Percentiles rank a stretch among this genome's conserved stretches.
Conservation (phyloP, 2,113 vertebrate species). For the Phyllostomus discolor region DNA sequence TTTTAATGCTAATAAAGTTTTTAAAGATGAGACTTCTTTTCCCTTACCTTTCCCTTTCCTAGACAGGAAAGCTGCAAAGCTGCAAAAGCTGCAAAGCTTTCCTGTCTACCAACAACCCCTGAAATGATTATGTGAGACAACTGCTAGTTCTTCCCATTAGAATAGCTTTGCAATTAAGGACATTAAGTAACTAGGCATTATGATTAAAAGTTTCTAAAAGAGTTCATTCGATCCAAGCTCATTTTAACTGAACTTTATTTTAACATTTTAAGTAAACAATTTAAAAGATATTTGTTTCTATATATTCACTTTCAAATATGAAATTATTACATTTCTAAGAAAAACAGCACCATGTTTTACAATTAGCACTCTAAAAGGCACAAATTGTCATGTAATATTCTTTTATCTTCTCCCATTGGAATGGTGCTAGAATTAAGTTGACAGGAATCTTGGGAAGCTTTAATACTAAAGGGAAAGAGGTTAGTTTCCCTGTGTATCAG, state of each 20-base stretch:
- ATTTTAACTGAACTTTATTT: conserved; percentile 9
- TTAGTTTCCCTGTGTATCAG: background rate
- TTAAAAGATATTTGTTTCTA: background rate
- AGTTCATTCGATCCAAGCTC: background rate
- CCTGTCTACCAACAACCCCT: background rate
- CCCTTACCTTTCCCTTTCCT: background rate
- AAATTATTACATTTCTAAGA: background rate
- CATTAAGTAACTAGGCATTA: background rate
- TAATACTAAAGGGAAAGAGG: background rate
- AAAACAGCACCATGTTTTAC: background rate
- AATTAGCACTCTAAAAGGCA: background rate
- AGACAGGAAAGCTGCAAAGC: too few relatives aligned
- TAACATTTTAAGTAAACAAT: background rate
- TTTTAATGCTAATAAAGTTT: background rate
- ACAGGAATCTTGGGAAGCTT: background rate
- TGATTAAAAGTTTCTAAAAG: background rate
- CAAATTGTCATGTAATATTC: background rate
- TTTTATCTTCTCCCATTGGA: background rate
- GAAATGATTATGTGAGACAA: background rate
- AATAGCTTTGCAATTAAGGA: background rate
- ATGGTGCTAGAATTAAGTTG: background rate
- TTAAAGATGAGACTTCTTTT: background rate
- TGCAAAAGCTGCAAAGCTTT: too few relatives aligned
- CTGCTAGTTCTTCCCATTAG: background rate
- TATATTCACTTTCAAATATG: background rate